Base-by-base conservation (phyloP, 2,113 vertebrate species). In the Aix galericulata region DNA sequence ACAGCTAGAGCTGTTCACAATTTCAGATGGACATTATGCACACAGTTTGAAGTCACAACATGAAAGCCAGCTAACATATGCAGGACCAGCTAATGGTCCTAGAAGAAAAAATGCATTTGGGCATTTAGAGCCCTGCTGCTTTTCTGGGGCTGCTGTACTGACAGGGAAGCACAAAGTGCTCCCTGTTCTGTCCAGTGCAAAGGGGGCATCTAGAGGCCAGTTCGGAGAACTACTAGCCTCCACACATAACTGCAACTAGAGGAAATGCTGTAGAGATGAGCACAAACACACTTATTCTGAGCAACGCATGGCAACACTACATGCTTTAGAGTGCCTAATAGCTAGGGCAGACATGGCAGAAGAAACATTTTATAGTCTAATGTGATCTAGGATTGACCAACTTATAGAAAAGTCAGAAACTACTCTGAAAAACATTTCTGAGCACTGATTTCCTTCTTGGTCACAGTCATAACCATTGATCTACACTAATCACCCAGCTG, bases 181-280 rank as follows among this genome's bases (percentile, higher is more conserved):
- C 10, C 0, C n/a, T 58, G 9, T 58, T 90, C 66, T 86, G 31
- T 58, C 32, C 88, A 72, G 75, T 69, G 89, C 62, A 82, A 84
- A 86, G 71, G 46, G 27, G 66, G 74, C 97, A 95, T 69, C 94
- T 95, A 95, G 88, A 67, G 94, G 93, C 44, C 74, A n/a, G 7
- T 34, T 7, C 58, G 44, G 38, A 94, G 80, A 92, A 96, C 63
- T 89, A 69, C 84, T 58, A 26, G n/a, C 40, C 40, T 91, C 44
- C 34, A 17, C 0, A 8, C 3, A 1, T 34, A 69, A 36, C 53
- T 64, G 74, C 62, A 79, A 3, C 86, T n/a, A 52, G 23, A 73
- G 20, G 48, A 32, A 77, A 63, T 7, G 34, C 36, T 64, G 32
- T 4, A 79, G 62, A 85, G 20, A 89, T 66, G 11, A 75, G n/a